Base-by-base conservation (phyloP, 2,797 vertebrate genomes). In the Pipistrellus nathusii region DNA sequence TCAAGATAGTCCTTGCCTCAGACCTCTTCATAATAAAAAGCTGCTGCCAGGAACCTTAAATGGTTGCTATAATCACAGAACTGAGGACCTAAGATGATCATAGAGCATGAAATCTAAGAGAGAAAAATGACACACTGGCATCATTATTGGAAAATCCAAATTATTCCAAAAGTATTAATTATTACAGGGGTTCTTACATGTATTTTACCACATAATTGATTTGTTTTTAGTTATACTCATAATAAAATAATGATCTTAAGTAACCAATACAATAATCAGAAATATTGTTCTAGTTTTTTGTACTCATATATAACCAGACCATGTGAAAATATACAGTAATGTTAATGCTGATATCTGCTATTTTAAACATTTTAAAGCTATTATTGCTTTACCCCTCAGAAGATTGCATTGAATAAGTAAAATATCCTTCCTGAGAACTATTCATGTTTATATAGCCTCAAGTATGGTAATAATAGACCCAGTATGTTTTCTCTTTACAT, bases 131-230 rank as follows among this genome's bases (percentile, higher is more conserved):
- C 9, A 75, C 38, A 72, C 77, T 59, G 68, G 3, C 32, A 62
- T 80, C 57, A 51, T 68, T 77, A 53, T 25, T 86, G 80, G 81
- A 89, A 95, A 86, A 35, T 53, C 11, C 21, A 84, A 75, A 81
- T 85, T 85, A 71, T 84, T 76, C 44, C 35, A 18, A 87, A 85
- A 21, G 2, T 10, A 53, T 44, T 68, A 25, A 78, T 85, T 75
- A 51, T 30, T 68, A 12, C 3, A 35, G 20, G 82, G 1, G 5
- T 76, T 84, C 21, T 21, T 55, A 90, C 55, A 72, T 80, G 57
- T 13, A 64, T 69, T 71, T 35, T 51, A 48, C 15, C 3, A 48
- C 9, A 27, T 71, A 18, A 5, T 72, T 91, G 17, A 4, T 59
- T 78, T 69, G 14, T 87, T 93, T 92, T 68, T 14, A 53, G 12